phyloP scores from a whole-genome alignment of 2,113 vertebrate genomes.

The Thunnus thynnus region DNA sequence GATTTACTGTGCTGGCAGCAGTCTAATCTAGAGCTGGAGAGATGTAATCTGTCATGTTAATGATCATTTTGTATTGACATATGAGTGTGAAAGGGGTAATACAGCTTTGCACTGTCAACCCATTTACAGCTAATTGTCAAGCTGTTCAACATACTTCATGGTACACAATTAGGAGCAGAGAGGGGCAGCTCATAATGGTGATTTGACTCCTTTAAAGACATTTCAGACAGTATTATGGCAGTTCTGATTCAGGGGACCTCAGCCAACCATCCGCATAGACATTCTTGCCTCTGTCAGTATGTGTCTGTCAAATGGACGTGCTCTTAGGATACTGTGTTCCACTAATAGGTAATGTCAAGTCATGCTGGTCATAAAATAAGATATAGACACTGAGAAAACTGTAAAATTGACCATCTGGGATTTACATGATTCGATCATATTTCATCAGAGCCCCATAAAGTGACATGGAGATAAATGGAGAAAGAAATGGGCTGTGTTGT shows the following conservation, averaged over 20 bases:
- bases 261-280: constrained; percentile 23
- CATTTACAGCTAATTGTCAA: constrained; percentile 54
- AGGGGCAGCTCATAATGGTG: constrained; percentile 6
- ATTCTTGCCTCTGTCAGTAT: constrained; percentile 8
- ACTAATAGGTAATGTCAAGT: constrained; percentile 4
- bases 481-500: too few species aligned
- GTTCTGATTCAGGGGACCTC: constrained; percentile 34
- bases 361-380: not conserved
- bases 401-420: not conserved
- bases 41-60: constrained; percentile 49
- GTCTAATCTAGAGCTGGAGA: constrained; percentile 11
- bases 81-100: constrained; percentile 16
- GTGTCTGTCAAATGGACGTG: constrained; percentile 24
- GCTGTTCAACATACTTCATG: constrained; percentile 45
- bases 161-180: constrained; percentile 11
- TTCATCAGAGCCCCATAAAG: too few species aligned
- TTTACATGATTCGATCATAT: not conserved
- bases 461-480: not conserved
- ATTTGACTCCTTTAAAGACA: constrained; percentile 40
- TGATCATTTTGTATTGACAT: constrained; percentile 52
- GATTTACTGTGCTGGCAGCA: constrained; percentile 4
- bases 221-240: constrained; percentile 29
- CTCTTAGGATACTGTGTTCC: not conserved
- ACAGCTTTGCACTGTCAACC: constrained; percentile 16
- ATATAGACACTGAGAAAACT: not conserved